These are phyloP conservation scores for Autographa gamma DNA, from an alignment of 2,888 invertebrate genomes.

Conservation along the genomic window DNA sequence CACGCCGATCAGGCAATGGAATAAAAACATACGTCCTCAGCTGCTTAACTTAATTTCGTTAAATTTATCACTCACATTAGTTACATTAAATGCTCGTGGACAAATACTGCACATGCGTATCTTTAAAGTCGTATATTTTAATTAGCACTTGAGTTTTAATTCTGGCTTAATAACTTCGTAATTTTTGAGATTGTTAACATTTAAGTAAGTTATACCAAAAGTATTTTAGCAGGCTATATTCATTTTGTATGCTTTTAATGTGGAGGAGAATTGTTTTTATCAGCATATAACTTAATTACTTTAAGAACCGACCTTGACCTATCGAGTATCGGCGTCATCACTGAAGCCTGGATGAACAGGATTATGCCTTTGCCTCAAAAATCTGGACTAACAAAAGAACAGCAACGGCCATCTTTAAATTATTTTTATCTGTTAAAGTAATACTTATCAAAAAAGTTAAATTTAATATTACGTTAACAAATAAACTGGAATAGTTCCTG, in stretches of 20 bases:
- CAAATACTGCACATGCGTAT: neutral
- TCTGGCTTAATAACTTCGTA: neutral
- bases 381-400: neutral
- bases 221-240: too few relatives aligned
- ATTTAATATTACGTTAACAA: neutral
- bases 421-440: neutral
- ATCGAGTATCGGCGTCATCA: neutral
- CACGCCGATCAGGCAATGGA: constrained; percentile 21
- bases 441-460: neutral
- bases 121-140: neutral
- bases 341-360: neutral
- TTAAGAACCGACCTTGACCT: neutral
- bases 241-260: too few relatives aligned
- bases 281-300: too few relatives aligned
- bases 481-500: neutral
- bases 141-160: neutral
- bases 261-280: too few relatives aligned
- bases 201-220: too few relatives aligned
- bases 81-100: neutral
- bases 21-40: constrained; percentile 24
- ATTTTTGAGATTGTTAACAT: neutral
- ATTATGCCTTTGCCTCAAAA: neutral
- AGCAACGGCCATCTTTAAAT: neutral
- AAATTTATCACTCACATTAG: constrained; percentile 12
- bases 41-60: constrained; percentile 13